Evolutionary conservation across 2,797 vertebrate genomes (phyloP).

Genomic region (Eulemur mongoz): DNA sequence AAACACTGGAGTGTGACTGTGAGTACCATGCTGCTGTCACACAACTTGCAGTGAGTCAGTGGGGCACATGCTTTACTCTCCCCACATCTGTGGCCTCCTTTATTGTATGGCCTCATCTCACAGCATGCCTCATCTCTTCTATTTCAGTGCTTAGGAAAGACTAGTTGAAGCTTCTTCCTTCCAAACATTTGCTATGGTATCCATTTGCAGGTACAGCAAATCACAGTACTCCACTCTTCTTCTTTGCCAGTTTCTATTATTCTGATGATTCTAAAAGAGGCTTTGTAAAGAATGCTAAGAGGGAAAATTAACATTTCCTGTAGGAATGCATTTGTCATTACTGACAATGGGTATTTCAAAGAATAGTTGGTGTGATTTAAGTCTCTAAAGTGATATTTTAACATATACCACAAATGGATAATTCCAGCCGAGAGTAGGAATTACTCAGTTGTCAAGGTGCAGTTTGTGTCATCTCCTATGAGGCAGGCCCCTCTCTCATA

Average conservation of each 20-base stretch:
- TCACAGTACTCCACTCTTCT: constrained; percentile 3
- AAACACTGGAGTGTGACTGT: background rate
- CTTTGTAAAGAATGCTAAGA: background rate
- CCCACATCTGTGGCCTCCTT: background rate
- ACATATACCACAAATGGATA: background rate
- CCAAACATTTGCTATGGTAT: background rate
- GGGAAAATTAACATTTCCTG: constrained; percentile 1
- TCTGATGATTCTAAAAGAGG: background rate
- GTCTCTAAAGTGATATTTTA: background rate
- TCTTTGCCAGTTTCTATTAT: constrained; percentile 2
- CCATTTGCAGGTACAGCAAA: background rate
- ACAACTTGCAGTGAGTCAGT: background rate
- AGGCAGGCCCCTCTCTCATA: background rate
- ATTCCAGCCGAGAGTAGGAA: background rate
- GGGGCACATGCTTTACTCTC: background rate
- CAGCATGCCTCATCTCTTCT: background rate
- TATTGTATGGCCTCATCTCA: background rate
- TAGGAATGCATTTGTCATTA: background rate
- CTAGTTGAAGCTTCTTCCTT: background rate
- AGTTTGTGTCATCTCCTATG: background rate
- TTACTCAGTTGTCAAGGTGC: background rate
- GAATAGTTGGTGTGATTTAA: constrained; percentile 28
- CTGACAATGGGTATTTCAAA: background rate
- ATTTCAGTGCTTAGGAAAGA: constrained; percentile 2
- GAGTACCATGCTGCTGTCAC: background rate